Percentiles rank a stretch among this genome's conserved stretches.
Evolutionary conservation across 1,140 invertebrate species (phyloP).

Genomic region (Neuroterus valhalla): DNA sequence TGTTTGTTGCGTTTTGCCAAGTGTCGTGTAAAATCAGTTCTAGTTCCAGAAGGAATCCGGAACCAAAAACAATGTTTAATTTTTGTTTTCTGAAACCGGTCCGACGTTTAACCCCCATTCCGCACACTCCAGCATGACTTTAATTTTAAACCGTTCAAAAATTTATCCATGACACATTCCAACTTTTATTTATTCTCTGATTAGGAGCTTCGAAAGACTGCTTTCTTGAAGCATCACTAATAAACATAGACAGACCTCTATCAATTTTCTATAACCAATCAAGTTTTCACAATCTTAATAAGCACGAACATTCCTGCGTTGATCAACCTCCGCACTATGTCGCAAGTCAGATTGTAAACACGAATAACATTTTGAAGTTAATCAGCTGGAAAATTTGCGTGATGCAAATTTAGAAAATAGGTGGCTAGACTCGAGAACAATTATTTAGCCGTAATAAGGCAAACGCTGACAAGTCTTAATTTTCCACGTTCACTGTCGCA

Average conservation of each 20-base stretch:
- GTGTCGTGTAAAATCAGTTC: too few species aligned
- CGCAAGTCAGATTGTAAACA: slow-evolving; percentile 3
- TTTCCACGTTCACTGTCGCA: slow-evolving; percentile 8
- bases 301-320: not conserved
- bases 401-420: slow-evolving; percentile 13
- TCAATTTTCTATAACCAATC: slow-evolving; percentile 18
- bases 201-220: too few species aligned
- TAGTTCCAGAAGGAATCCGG: too few species aligned
- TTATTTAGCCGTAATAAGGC: not conserved
- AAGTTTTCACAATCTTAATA: slow-evolving; percentile 17
- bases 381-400: slow-evolving; percentile 12
- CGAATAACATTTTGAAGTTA: not conserved
- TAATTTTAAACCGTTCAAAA: too few species aligned
- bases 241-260: not conserved
- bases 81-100: too few species aligned
- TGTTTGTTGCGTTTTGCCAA: too few species aligned
- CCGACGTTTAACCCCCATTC: too few species aligned
- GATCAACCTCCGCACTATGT: slow-evolving; percentile 9
- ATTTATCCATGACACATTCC: too few species aligned
- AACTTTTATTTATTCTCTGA: too few species aligned
- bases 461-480: slow-evolving; percentile 12
- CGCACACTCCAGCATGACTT: too few species aligned
- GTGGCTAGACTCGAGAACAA: not conserved
- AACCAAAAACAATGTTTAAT: too few species aligned
- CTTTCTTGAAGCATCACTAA: slow-evolving; percentile 2